These are phyloP conservation scores for Acropora yongei DNA, from an alignment of 64 coral and sea anemone species.

Conservation along the genomic window DNA sequence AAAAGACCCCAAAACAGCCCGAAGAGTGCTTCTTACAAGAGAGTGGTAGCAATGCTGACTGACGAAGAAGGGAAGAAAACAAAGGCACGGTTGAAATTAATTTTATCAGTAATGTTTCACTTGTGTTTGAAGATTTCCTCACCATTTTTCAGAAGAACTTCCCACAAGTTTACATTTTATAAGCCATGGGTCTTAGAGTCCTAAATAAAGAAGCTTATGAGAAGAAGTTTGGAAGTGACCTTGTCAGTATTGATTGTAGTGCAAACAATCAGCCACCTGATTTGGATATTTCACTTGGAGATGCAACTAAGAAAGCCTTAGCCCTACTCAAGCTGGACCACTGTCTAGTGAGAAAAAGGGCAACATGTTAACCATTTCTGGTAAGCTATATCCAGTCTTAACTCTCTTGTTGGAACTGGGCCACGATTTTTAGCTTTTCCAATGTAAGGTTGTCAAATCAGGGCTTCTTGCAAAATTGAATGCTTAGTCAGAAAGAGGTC, in stretches of 20 bases:
- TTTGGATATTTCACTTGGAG: constrained; percentile 18
- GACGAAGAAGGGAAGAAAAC: constrained; percentile 54
- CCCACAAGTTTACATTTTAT: constrained; percentile 66
- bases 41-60: constrained; percentile 56
- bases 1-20: constrained; percentile 59
- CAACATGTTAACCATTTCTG: background rate
- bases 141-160: constrained; percentile 65
- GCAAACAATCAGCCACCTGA: constrained; percentile 53
- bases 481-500: constrained; percentile 73
- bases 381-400: background rate
- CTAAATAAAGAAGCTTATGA: constrained; percentile 61
- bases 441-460: constrained; percentile 2
- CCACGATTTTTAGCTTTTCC: constrained; percentile 1
- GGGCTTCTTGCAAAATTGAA: constrained; percentile 61
- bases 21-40: constrained; percentile 60
- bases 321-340: too few relatives aligned
- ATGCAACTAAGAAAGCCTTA: background rate
- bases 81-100: constrained; percentile 60
- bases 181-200: constrained; percentile 52
- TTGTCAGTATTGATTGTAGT: constrained; percentile 50
- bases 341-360: too few relatives aligned
- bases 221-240: constrained; percentile 63
- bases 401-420: background rate
- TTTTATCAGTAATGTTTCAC: constrained; percentile 76
- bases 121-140: constrained; percentile 77